Conservation (phyloP, 1,140 invertebrate species). For the Drosophila arizonae region DNA sequence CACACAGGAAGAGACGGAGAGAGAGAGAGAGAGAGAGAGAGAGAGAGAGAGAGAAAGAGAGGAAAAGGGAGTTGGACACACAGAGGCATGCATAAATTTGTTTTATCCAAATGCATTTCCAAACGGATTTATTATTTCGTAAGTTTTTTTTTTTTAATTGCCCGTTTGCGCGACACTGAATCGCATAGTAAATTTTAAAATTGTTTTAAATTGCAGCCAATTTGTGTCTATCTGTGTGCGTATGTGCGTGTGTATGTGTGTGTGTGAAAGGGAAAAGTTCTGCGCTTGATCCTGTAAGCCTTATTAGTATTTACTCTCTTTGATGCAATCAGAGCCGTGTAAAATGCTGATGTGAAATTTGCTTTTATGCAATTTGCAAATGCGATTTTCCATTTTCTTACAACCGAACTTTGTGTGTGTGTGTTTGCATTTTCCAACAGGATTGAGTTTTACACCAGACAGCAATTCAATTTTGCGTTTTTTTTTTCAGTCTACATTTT, state of each 20-base stretch:
- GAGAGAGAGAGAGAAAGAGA: too few relatives aligned
- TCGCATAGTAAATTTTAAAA: slow-evolving; percentile 60
- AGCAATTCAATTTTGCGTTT: slow-evolving; percentile 3
- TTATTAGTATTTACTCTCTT: slow-evolving; percentile 47
- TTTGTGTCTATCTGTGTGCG: slow-evolving; percentile 22
- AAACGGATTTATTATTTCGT: slow-evolving; percentile 74
- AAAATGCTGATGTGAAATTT: slow-evolving; percentile 35
- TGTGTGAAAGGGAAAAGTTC: slow-evolving; percentile 2
- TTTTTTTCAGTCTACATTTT: neutral
- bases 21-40: too few relatives aligned
- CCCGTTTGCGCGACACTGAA: slow-evolving; percentile 29
- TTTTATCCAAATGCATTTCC: slow-evolving; percentile 40
- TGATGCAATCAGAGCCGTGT: slow-evolving; percentile 15
- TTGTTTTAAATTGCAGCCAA: slow-evolving; percentile 74
- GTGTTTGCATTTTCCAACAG: neutral
- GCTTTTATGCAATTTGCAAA: slow-evolving; percentile 20
- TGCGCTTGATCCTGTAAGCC: slow-evolving; percentile 41
- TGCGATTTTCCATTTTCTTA: slow-evolving; percentile 7
- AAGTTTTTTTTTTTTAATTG: slow-evolving; percentile 68
- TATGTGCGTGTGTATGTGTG: neutral
- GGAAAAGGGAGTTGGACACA: neutral
- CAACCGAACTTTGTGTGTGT: neutral
- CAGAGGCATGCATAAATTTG: slow-evolving; percentile 9
- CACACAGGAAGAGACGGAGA: neutral
- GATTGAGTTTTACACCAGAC: slow-evolving; percentile 18